A percentile compares a stretch with the other conserved stretches of the same genome.
Conservation (phyloP, 2,113 vertebrate genomes). For the Semnornis frantzii region DNA sequence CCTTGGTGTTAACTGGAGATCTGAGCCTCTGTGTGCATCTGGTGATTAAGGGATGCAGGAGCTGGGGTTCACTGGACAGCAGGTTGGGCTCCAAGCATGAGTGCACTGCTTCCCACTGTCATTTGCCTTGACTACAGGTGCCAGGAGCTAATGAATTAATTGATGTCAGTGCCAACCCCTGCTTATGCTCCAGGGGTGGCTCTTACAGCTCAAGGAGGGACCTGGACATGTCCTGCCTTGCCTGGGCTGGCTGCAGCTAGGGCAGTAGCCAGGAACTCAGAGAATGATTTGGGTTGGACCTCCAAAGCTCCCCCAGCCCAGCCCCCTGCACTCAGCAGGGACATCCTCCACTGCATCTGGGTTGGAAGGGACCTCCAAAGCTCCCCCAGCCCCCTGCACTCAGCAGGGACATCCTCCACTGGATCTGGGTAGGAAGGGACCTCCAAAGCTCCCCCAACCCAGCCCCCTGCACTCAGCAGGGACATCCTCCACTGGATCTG, state of each 20-base stretch:
- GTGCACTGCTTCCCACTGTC: neutral
- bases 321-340: too few relatives aligned
- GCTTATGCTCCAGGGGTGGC: neutral
- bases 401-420: too few relatives aligned
- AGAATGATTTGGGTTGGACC: too few relatives aligned
- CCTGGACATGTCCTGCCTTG: neutral
- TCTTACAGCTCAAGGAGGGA: neutral
- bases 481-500: too few relatives aligned
- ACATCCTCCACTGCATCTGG: too few relatives aligned
- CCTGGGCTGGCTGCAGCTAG: fast-evolving
- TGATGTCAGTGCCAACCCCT: neutral
- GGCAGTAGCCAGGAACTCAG: neutral
- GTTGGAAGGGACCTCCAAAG: too few relatives aligned
- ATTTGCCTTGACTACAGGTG: neutral
- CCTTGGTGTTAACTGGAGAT: neutral
- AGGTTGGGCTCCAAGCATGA: neutral
- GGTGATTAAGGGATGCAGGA: neutral
- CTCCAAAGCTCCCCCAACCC: too few relatives aligned
- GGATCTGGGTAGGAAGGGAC: too few relatives aligned
- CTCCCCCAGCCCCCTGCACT: too few relatives aligned
- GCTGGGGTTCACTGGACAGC: fast-evolving
- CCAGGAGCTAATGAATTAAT: neutral
- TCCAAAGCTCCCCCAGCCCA: too few relatives aligned
- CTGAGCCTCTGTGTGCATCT: neutral
- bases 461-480: too few relatives aligned